These are phyloP conservation scores for Bryconaethiops microstoma DNA, from an alignment of 2,797 vertebrate species.

Conservation along the genomic window DNA sequence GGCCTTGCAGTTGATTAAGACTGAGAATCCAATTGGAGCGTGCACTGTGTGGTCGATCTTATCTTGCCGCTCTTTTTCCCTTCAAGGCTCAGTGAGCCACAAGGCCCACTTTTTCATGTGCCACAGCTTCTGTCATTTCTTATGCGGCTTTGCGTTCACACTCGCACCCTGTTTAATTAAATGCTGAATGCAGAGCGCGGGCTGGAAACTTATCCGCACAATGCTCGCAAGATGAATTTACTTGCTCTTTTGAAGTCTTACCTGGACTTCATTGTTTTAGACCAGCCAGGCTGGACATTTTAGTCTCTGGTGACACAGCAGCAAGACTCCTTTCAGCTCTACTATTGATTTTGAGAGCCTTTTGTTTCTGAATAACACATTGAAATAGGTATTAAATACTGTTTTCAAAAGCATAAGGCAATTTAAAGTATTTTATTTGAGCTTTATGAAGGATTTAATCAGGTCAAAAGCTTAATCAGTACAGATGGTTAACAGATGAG, in stretches of 20 bases:
- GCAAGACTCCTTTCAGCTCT: background rate
- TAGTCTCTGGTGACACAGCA: conserved; percentile 1
- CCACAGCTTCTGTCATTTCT: conserved; percentile 1
- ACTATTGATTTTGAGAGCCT: background rate
- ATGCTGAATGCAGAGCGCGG: conserved; percentile 23
- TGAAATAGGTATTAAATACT: conserved; percentile 2
- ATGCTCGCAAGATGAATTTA: background rate
- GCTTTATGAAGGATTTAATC: background rate
- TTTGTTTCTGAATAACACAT: conserved; percentile 1
- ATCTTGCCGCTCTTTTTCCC: conserved; percentile 16
- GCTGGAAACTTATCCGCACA: conserved; percentile 1
- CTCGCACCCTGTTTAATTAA: conserved; percentile 20
- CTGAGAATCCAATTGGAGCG: conserved; percentile 44
- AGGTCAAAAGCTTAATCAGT: background rate
- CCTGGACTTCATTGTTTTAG: conserved; percentile 33
- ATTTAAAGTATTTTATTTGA: conserved; percentile 4
- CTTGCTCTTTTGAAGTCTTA: conserved; percentile 16
- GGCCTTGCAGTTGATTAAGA: conserved; percentile 46
- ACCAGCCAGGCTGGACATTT: background rate
- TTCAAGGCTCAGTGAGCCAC: conserved; percentile 40
- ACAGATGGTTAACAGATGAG: background rate
- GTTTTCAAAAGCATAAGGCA: background rate
- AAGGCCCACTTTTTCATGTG: conserved; percentile 35
- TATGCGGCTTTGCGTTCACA: conserved; percentile 1
- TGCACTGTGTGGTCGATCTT: conserved; percentile 25